Evolutionary conservation across 2,113 vertebrate species (phyloP).

Genomic region (Morone chrysops): DNA sequence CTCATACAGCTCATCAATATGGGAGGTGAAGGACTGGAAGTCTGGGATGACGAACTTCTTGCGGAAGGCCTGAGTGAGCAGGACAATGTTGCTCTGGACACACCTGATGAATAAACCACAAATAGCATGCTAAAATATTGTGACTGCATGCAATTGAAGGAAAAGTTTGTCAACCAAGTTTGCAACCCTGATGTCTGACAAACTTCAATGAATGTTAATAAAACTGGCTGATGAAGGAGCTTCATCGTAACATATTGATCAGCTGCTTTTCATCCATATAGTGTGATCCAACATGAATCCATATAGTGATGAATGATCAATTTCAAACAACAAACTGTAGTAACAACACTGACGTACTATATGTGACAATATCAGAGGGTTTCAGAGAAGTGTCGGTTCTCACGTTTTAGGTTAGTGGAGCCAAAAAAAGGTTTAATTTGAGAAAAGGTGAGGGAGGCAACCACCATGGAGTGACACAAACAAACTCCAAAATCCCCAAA

Average conservation of each 20-base stretch:
- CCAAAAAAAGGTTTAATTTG: not conserved
- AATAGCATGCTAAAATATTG: constrained; percentile 65
- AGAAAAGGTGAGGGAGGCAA: not conserved
- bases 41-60: constrained; percentile 99
- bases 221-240: constrained; percentile 46
- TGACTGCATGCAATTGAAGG: constrained; percentile 58
- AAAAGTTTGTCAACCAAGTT: constrained; percentile 68
- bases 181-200: constrained; percentile 61
- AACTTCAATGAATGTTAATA: constrained; percentile 58
- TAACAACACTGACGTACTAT: not conserved
- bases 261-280: constrained; percentile 20
- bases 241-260: constrained; percentile 39
- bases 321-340: constrained; percentile 10
- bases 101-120: constrained; percentile 87
- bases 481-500: not conserved
- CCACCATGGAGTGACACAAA: too few relatives aligned
- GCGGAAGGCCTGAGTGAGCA: constrained; percentile 98
- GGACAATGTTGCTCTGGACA: constrained; percentile 98
- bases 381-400: not conserved
- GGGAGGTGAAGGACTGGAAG: constrained; percentile 94
- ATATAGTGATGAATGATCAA: constrained; percentile 24
- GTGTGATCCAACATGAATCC: constrained; percentile 36
- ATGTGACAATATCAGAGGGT: not conserved
- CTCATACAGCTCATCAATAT: constrained; percentile 95
- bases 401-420: not conserved